phyloP scores from a whole-genome alignment of 92 coral and sea anemone species.

The Siderastrea siderea region DNA sequence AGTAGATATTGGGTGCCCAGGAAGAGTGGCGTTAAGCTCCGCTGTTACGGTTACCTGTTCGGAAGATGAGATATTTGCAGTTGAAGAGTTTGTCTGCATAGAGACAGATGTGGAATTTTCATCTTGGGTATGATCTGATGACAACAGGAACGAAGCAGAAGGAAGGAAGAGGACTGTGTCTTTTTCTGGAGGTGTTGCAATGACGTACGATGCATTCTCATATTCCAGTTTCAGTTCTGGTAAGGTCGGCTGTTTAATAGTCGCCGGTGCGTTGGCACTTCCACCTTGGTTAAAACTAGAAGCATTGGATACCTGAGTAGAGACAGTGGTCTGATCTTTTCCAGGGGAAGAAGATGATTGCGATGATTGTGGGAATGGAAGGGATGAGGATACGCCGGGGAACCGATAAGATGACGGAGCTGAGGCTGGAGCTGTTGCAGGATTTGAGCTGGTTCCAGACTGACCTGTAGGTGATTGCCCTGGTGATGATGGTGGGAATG shows the following conservation, averaged over 20 bases:
- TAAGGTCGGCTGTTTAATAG: not conserved
- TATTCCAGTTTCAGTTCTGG: slow-evolving; percentile 23
- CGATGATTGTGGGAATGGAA: not conserved
- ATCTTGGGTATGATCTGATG: not conserved
- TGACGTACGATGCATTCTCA: slow-evolving; percentile 44
- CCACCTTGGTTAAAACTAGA: not conserved
- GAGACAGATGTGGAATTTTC: not conserved
- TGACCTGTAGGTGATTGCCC: not conserved
- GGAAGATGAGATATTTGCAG: not conserved
- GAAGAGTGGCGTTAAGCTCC: slow-evolving; percentile 1
- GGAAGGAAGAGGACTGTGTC: slow-evolving; percentile 44
- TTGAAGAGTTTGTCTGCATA: not conserved
- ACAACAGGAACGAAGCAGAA: slow-evolving; percentile 32
- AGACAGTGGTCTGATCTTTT: not conserved
- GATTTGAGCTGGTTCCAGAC: not conserved
- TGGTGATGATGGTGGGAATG: not conserved
- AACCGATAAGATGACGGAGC: not conserved
- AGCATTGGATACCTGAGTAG: not conserved
- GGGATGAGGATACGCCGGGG: slow-evolving; percentile 12
- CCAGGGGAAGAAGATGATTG: not conserved
- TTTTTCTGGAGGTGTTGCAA: slow-evolving; percentile 48
- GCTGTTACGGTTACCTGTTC: not conserved
- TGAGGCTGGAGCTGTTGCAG: not conserved
- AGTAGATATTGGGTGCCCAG: not conserved
- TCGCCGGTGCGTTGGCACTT: not conserved